Base-by-base conservation (phyloP, 2,797 vertebrate species). In the Hirundo rustica region DNA sequence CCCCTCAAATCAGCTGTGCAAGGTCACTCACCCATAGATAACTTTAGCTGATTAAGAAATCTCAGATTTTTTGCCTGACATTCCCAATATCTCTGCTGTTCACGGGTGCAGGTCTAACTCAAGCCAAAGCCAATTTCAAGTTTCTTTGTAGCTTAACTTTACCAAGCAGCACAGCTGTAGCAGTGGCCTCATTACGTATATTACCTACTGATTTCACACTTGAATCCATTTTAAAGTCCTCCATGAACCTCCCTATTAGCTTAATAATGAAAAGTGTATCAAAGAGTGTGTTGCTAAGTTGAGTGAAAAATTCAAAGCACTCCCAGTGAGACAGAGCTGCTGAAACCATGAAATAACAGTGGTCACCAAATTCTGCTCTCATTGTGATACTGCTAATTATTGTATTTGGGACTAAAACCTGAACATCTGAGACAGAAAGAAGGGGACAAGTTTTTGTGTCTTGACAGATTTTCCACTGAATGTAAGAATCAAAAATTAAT, bases 171-270 rank as follows among this genome's bases (percentile, higher is more conserved):
- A 92, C 74, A 95, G 94, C 88, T 88, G 78, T 79, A 93, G 73
- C 87, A 61, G 55, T 67, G 75, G 75, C 75, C 85, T 97, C 93
- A 85, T 97, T 97, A 96, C 82, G 86, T 88, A 61, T 55, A 86
- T 93, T 91, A 89, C 92, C 93, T 92, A 96, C 82, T 64, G 80
- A 79, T 84, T 96, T 96, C 92, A 96, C 89, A 92, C 80, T 92
- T 95, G 60, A 96, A 95, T 88, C 93, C 78, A 91, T 95, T 91
- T 95, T 91, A 30, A 94, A 96, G 72, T 94, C 70, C 60, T 95
- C 85, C 78, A 77, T 58, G 80, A 38, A 12, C 80, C 89, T 94
- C 34, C 74, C 73, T 93, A 92, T 97, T 95, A 96, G 82, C 88
- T 80, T 95, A 92, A 93, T 91, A 95, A 95, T 48, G 66, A 96